A percentile compares a stretch with the other conserved stretches of the same genome.
These are phyloP conservation scores for Antennarius maculatus DNA, from an alignment of 2,797 vertebrate genomes.

Conservation along the genomic window DNA sequence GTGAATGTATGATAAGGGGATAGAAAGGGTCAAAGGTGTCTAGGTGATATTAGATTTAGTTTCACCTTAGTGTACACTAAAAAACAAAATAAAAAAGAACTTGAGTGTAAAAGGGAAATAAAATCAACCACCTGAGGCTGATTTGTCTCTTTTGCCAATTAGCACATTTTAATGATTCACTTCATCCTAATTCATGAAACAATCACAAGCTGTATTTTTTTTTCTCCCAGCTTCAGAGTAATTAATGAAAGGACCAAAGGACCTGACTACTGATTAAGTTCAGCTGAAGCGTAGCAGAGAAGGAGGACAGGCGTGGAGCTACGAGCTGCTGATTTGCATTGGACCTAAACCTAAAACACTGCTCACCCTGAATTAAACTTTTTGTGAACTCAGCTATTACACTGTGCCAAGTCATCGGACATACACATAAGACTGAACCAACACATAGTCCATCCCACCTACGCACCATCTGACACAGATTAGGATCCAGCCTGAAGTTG, in stretches of 20 bases:
- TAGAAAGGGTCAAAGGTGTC: not conserved
- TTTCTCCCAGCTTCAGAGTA: conserved; percentile 33
- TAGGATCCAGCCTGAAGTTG: conserved; percentile 54
- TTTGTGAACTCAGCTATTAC: conserved; percentile 39
- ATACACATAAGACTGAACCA: conserved; percentile 9
- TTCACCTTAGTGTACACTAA: not conserved
- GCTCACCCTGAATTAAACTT: conserved; percentile 44
- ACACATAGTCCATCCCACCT: not conserved
- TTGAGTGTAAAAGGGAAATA: conserved; percentile 1
- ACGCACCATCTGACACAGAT: conserved; percentile 34
- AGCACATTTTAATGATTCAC: conserved; percentile 49
- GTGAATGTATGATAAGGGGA: not conserved
- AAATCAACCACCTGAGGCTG: conserved; percentile 21
- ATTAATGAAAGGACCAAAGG: conserved; percentile 52
- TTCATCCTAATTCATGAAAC: conserved; percentile 53
- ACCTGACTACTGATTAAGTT: conserved; percentile 57
- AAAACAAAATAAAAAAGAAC: not conserved
- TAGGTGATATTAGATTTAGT: not conserved
- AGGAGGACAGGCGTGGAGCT: conserved; percentile 48
- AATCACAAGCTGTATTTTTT: conserved; percentile 29
- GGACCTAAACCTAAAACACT: conserved; percentile 40
- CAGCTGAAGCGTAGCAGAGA: conserved; percentile 55
- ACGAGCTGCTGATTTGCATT: conserved; percentile 52
- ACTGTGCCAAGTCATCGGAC: not conserved
- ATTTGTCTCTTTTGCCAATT: conserved; percentile 39